Percentiles rank a stretch among this genome's conserved stretches.
phyloP scores from a whole-genome alignment of 2,797 vertebrate species.

The Acanthiza pusilla region DNA sequence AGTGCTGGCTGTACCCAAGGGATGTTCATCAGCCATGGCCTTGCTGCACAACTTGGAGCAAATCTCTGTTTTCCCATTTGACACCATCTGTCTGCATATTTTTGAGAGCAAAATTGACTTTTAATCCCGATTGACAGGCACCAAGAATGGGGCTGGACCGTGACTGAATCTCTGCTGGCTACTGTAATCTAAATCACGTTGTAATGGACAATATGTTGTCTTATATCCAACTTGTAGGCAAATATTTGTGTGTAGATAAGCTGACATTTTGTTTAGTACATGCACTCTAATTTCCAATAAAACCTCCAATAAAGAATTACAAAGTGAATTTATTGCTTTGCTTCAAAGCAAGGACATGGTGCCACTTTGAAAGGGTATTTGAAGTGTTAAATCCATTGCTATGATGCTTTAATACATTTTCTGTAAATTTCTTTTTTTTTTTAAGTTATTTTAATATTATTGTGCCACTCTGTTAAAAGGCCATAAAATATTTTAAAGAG shows the following conservation, averaged over 20 bases:
- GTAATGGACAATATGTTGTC: not conserved
- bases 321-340: constrained; percentile 27
- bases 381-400: constrained; percentile 21
- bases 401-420: constrained; percentile 10
- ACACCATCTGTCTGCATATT: not conserved
- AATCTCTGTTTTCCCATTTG: not conserved
- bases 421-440: not conserved
- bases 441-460: constrained; percentile 48
- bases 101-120: not conserved
- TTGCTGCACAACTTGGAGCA: not conserved
- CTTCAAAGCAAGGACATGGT: constrained; percentile 27
- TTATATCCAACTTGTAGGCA: not conserved
- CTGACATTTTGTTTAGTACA: constrained; percentile 14
- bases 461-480: constrained; percentile 62
- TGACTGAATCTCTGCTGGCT: not conserved
- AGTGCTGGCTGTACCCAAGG: not conserved
- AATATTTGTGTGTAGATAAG: constrained; percentile 31
- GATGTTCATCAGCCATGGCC: not conserved
- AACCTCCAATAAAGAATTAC: constrained; percentile 9
- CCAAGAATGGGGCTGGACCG: not conserved
- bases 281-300: constrained; percentile 21
- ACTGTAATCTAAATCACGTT: not conserved
- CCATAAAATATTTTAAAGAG: constrained; percentile 70
- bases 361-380: constrained; percentile 1
- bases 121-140: not conserved